These are phyloP conservation scores for Heliconius ethilla DNA, from an alignment of 2,888 invertebrate species.

Conservation along the genomic window DNA sequence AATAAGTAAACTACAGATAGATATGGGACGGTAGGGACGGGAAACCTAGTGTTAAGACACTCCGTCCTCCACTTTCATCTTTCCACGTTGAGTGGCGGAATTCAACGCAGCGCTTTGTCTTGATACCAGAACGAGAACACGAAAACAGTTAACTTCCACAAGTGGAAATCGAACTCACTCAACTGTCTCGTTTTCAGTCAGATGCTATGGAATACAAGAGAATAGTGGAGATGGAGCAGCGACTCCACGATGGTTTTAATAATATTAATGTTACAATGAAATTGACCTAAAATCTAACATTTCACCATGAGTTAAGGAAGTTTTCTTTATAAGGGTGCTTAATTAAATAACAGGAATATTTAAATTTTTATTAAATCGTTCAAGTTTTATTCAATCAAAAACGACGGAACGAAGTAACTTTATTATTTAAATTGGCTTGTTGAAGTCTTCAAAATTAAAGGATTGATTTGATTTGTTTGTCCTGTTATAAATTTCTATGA, in stretches of 20 bases:
- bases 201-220: neutral
- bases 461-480: conserved; percentile 46
- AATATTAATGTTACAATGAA: neutral
- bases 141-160: neutral
- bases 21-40: neutral
- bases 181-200: neutral
- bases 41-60: neutral
- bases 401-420: conserved; percentile 61
- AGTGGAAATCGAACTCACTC: neutral
- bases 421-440: conserved; percentile 70
- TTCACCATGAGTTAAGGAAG: conserved; percentile 28
- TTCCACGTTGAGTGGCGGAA: neutral
- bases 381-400: conserved; percentile 48
- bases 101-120: neutral
- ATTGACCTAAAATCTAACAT: conserved; percentile 33
- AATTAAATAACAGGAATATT: conserved; percentile 50
- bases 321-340: conserved; percentile 37
- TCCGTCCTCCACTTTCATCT: neutral
- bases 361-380: conserved; percentile 49
- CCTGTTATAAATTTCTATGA: conserved; percentile 35
- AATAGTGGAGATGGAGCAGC: neutral
- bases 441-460: conserved; percentile 53
- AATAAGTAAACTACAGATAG: neutral
- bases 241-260: neutral
- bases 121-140: neutral